Evolutionary conservation across 2,888 invertebrate species (phyloP), one percentile per base, ranked within the genome.

Genomic region (Ametastegia equiseti): DNA sequence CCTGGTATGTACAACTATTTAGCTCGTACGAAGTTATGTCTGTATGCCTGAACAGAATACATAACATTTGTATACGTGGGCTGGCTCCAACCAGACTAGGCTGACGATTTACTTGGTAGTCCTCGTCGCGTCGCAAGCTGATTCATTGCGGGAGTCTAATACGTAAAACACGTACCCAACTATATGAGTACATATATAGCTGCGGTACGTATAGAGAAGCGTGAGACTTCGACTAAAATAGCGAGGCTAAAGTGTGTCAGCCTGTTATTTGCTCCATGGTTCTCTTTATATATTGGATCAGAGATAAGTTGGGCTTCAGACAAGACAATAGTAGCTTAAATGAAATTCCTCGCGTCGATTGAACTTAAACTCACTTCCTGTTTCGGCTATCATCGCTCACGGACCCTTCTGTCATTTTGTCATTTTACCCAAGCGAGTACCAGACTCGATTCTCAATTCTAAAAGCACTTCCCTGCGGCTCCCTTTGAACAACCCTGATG

Each of bases 331-430:
- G n/a, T 45, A 36, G 71, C 47, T 71, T 45, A n/a, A 71, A 71
- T 71, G 45, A 23, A 71, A 71, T 71, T 71, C 71, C 47, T 30
- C 45, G 45, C 30, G 71, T 71, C 45, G 42, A 71, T 71, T 71
- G 71, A 36, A 47, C 71, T 47, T 71, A 71, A 71, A 23, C 47
- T 71, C 45, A 71, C 67, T 67, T 67, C 67, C 67, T 67, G 67
- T 39, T 36, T 67, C 30, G 2, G 65, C 4, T 11, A 67, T 67
- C 65, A 67, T 67, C 65, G n/a, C 39, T 6, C 11, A 5, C 39
- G 65, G 7, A 15, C 39, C 65, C 11, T 39, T 6, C 71, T 23
- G 47, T 71, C 71, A 71, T 47, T 47, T 47, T 71, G 27, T 47
- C 71, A 45, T 45, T 71, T 71, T 71, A 27, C 45, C 42, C 27